Evolutionary conservation across 2,888 invertebrate genomes (phyloP), one percentile per base, ranked within the genome.

Genomic region (Folsomia candida): DNA sequence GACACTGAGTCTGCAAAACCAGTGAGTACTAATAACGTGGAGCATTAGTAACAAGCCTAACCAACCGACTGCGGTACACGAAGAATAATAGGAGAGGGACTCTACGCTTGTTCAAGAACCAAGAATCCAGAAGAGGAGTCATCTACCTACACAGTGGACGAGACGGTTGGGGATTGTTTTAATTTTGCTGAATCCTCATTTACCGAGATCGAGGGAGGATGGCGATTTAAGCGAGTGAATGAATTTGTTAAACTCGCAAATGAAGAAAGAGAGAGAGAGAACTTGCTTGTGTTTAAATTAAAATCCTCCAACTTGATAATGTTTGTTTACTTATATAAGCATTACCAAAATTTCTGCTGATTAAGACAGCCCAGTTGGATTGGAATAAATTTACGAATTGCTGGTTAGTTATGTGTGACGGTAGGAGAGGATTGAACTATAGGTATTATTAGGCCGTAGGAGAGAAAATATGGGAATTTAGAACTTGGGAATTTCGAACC

Each of bases 261-360:
- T 11, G 54, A 14, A 20, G 64, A 18, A 47, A 18, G 18, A 18
- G 58, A 69, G 66, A n/a, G n/a, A n/a, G n/a, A n/a, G n/a, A n/a
- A n/a, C n/a, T n/a, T n/a, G 28, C 51, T 47, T 60, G 51, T 26
- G 51, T 29, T 69, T 51, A 28, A 24, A 58, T 27, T 59, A 51
- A 66, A 69, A 69, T 67, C 59, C 68, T 65, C 69, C 62, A 72
- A 69, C 69, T 69, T 66, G 47, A 47, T 47, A 47, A 47, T 47
- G 47, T 47, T 47, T 47, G 47, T 47, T 47, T 47, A 47, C 47
- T 47, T 47, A 47, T 47, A 11, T 9, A 47, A 47, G 47, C 47
- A 47, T 11, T 11, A 47, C 47, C 47, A 47, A 47, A 18, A n/a
- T n/a, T n/a, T n/a, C n/a, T n/a, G n/a, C n/a, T n/a, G n/a, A n/a